Base-by-base conservation (phyloP, 2,888 invertebrate species). In the Morpho deidamia region DNA sequence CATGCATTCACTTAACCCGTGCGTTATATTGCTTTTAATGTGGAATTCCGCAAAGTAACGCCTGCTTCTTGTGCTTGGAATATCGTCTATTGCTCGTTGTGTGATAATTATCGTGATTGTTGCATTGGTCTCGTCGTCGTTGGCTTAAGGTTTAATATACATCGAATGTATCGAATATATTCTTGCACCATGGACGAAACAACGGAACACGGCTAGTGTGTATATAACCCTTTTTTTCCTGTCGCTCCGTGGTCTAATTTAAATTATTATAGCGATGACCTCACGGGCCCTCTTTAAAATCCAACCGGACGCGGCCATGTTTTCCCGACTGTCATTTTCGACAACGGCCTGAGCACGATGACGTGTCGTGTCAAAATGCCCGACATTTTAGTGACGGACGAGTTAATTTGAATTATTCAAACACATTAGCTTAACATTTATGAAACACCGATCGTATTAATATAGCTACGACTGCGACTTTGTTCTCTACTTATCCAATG, bases 331-430 rank as follows among this genome's bases (percentile, higher is more conserved):
- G 78, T 81, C 81, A 81, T 64, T 59, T 58, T 63, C 62, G 64
- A 64, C 67, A 57, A 65, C 71, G 67, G 68, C 70, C 60, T 11
- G 73, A 69, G 66, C 68, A 66, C 64, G 77, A 69, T 80, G 83
- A 83, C 82, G 76, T 74, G 74, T 67, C 74, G 70, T 69, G 81
- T 83, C 84, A 83, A 78, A 78, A 78, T 78, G 71, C 69, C 60
- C 57, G 67, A 74, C 76, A 66, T 71, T 70, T 68, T 69, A 78
- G 69, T 80, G 84, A 81, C 81, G 81, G 81, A 86, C 74, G 83
- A 81, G 82, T 84, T 83, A 82, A 84, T 84, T 81, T 74, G 72
- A 81, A 75, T 53, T 49, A 53, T 56, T 50, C 40, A 44, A 60
- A 44, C 35, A 49, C 39, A 46, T 50, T 53, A 50, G 11, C 33